Evolutionary conservation across 2,888 invertebrate species (phyloP).

Genomic region (Aromia moschata): DNA sequence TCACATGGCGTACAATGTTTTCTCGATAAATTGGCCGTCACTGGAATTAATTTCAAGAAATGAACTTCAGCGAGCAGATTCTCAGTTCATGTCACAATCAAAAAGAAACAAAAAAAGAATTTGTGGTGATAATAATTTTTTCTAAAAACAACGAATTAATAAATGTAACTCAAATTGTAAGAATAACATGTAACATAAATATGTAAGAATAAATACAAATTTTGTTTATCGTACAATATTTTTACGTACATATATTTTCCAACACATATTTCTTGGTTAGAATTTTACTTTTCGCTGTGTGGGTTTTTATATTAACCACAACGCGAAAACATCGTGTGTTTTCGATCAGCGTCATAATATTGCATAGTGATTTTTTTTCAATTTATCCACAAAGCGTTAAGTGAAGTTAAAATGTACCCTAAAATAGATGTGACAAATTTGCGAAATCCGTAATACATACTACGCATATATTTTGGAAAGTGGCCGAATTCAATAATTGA

Average conservation of each 20-base stretch:
- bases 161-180: not conserved
- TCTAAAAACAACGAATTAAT: not conserved
- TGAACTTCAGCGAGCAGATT: too few relatives aligned
- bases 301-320: not conserved
- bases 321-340: not conserved
- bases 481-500: not conserved
- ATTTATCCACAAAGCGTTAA: too few relatives aligned
- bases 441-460: not conserved
- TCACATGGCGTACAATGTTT: too few relatives aligned
- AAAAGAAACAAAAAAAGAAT: too few relatives aligned
- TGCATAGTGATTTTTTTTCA: too few relatives aligned
- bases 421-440: not conserved
- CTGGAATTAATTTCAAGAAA: too few relatives aligned
- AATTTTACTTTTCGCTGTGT: not conserved
- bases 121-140: not conserved
- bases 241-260: not conserved
- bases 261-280: not conserved
- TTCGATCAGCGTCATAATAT: too few relatives aligned
- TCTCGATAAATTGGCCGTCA: too few relatives aligned
- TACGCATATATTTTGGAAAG: not conserved
- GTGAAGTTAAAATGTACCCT: not conserved
- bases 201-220: not conserved
- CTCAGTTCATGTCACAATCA: too few relatives aligned
- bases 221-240: not conserved
- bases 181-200: not conserved